phyloP scores from a whole-genome alignment of 2,888 invertebrate genomes.

The Elmis aenea region DNA sequence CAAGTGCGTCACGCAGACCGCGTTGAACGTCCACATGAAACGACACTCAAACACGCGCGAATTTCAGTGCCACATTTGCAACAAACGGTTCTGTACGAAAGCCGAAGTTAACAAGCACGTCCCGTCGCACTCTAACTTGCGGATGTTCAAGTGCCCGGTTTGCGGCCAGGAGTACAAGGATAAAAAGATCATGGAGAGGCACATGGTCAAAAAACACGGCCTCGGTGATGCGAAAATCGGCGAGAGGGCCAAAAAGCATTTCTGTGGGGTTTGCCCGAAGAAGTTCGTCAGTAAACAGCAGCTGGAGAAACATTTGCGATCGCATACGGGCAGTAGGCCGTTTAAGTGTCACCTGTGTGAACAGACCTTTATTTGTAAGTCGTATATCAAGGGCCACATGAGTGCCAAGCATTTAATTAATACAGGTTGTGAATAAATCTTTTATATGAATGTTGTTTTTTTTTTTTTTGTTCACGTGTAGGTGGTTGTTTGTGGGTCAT shows the following conservation, averaged over 20 bases:
- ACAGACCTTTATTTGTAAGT: slow-evolving; percentile 2
- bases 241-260: slow-evolving; percentile 1
- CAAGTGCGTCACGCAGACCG: slow-evolving; percentile 3
- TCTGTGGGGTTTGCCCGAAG: slow-evolving; percentile 3
- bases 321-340: no score
- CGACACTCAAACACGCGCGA: slow-evolving; percentile 1
- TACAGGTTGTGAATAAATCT: no score
- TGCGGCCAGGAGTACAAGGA: slow-evolving; percentile 5
- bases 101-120: slow-evolving; percentile 1
- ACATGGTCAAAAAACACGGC: slow-evolving; percentile 3
- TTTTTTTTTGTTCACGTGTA: no score
- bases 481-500: no score
- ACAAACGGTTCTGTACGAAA: slow-evolving; percentile 3
- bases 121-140: slow-evolving; percentile 6
- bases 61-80: neutral
- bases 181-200: slow-evolving; percentile 4
- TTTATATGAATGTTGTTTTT: no score
- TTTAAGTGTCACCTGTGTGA: slow-evolving; percentile 2
- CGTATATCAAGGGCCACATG: slow-evolving; percentile 4
- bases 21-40: slow-evolving; percentile 3
- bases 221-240: slow-evolving; percentile 2
- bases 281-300: neutral
- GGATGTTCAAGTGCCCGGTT: neutral
- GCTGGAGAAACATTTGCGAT: no score
- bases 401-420: neutral